These are phyloP conservation scores for Hylomyscus alleni DNA, from an alignment of 2,797 vertebrate genomes.

Conservation along the genomic window DNA sequence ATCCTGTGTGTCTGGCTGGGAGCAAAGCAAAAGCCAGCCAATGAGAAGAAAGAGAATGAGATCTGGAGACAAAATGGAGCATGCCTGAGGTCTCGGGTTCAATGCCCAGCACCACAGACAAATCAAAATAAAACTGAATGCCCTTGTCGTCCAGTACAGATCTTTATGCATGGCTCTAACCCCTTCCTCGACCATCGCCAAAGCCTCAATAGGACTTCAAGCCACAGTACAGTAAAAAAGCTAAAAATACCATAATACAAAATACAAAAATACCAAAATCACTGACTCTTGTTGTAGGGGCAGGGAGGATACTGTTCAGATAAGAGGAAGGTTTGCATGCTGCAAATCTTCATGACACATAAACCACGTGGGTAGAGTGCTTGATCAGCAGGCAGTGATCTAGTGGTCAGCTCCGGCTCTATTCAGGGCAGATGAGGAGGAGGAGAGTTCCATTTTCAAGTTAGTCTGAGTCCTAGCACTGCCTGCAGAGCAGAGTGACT, in stretches of 20 bases:
- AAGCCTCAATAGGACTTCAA: slow-evolving; percentile 31
- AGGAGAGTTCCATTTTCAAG: slow-evolving; percentile 50
- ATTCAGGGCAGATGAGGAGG: slow-evolving; percentile 36
- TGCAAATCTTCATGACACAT: slow-evolving; percentile 55
- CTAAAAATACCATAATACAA: neutral
- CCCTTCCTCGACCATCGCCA: neutral
- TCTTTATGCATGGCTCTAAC: neutral
- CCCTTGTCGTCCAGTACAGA: neutral
- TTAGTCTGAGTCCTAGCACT: neutral
- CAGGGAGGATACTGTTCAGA: slow-evolving; percentile 42
- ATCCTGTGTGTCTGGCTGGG: neutral
- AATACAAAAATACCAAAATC: neutral
- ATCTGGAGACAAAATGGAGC: neutral
- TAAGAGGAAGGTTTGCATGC: slow-evolving; percentile 34
- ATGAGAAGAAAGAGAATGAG: slow-evolving; percentile 35
- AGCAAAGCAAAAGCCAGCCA: slow-evolving; percentile 52
- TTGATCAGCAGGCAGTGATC: slow-evolving; percentile 47
- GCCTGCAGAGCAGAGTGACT: slow-evolving; percentile 18
- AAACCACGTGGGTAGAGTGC: slow-evolving; percentile 51
- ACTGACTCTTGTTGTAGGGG: neutral
- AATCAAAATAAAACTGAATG: neutral
- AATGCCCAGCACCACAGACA: neutral
- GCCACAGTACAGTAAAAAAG: neutral
- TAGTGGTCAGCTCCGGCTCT: slow-evolving; percentile 35
- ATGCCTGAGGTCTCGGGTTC: neutral